Percentiles rank a stretch among this genome's conserved stretches.
Conservation (phyloP, 1,140 invertebrate genomes). For the Mya arenaria region DNA sequence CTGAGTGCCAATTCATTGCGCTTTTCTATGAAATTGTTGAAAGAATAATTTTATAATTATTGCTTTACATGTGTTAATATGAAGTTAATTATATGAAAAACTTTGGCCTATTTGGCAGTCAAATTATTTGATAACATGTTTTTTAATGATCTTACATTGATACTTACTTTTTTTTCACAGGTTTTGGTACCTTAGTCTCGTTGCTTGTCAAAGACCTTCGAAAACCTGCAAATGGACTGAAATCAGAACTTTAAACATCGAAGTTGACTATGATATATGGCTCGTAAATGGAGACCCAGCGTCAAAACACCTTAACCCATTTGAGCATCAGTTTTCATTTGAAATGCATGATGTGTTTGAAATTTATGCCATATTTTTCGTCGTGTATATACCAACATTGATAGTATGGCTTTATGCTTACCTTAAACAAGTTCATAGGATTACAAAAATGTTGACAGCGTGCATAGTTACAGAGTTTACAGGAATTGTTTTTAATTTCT, state of each 20-base stretch:
- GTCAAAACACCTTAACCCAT: conserved; percentile 85
- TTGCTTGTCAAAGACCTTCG: conserved; percentile 91
- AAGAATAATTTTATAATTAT: neutral
- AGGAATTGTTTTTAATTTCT: conserved; percentile 91
- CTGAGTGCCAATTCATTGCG: no score
- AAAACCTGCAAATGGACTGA: conserved; percentile 81
- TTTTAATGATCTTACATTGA: neutral
- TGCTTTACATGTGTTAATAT: neutral
- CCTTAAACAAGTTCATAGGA: conserved; percentile 91
- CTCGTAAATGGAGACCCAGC: conserved; percentile 97
- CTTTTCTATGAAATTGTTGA: neutral
- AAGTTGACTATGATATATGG: conserved; percentile 95
- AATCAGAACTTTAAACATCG: conserved; percentile 74
- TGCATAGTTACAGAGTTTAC: conserved; percentile 93
- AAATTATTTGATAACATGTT: neutral
- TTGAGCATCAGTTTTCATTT: conserved; percentile 98
- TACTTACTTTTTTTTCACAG: conserved; percentile 81
- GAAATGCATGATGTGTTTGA: conserved; percentile 94
- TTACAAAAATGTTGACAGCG: conserved; percentile 94
- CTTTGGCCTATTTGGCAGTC: no score
- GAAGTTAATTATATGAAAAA: neutral
- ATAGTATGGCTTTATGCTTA: conserved; percentile 95
- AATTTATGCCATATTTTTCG: conserved; percentile 93
- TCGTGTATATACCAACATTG: conserved; percentile 91
- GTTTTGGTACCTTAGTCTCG: conserved; percentile 98